phyloP scores from a whole-genome alignment of 2,113 vertebrate genomes.

The Athene cunicularia region DNA sequence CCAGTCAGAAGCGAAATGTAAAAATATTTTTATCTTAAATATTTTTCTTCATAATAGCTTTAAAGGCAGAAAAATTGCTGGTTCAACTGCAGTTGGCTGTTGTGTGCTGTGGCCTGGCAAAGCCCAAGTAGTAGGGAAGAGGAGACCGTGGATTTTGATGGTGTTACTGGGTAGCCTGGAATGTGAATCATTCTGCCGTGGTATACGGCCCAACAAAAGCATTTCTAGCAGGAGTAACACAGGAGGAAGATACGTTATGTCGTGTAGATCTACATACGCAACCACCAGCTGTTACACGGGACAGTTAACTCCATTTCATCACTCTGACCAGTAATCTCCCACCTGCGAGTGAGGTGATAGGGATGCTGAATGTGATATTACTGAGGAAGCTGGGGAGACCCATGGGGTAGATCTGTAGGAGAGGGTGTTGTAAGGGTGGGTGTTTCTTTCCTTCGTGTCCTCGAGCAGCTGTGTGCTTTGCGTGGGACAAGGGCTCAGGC shows the following conservation, averaged over 20 bases:
- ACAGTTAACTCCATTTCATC: too few species aligned
- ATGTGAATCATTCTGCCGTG: neutral
- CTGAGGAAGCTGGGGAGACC: neutral
- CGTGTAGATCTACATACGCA: accelerated
- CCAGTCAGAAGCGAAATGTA: neutral
- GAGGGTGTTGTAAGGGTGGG: neutral
- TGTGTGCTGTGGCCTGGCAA: neutral
- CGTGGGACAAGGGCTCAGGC: accelerated
- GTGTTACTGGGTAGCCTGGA: neutral
- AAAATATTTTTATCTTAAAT: slow-evolving; percentile 8
- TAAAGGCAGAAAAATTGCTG: slow-evolving; percentile 30
- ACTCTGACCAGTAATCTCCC: neutral
- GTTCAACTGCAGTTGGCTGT: slow-evolving; percentile 22
- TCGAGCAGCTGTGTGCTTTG: too few species aligned
- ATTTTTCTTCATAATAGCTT: neutral
- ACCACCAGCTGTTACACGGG: neutral
- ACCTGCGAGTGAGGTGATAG: neutral
- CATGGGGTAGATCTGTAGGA: neutral
- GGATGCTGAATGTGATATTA: neutral
- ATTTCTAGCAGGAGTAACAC: neutral
- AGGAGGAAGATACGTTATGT: neutral
- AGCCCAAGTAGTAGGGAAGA: neutral
- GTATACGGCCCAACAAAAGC: neutral
- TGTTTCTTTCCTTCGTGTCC: neutral
- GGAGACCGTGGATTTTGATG: neutral